A percentile compares a stretch with the other conserved stretches of the same genome.
These are phyloP conservation scores for Neosalanx taihuensis DNA, from an alignment of 2,797 vertebrate species.

Conservation along the genomic window DNA sequence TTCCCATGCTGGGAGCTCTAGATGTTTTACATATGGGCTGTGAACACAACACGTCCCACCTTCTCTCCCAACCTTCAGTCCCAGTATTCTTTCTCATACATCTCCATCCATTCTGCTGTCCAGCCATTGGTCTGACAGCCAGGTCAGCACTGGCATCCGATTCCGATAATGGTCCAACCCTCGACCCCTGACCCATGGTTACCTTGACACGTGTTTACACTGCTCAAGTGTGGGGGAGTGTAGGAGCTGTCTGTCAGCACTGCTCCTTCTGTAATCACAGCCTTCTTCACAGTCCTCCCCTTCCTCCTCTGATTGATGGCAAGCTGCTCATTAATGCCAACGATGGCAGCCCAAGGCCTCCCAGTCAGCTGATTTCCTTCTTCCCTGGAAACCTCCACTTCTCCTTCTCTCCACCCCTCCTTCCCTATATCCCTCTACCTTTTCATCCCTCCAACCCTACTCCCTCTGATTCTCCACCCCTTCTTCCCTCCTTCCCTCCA, in stretches of 20 bases:
- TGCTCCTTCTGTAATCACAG: slow-evolving; percentile 54
- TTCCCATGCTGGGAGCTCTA: neutral
- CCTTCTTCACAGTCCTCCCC: slow-evolving; percentile 70
- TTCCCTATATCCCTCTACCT: slow-evolving; percentile 3
- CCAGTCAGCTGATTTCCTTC: slow-evolving; percentile 32
- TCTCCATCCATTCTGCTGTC: slow-evolving; percentile 15
- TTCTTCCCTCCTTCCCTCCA: neutral
- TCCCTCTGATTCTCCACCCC: neutral
- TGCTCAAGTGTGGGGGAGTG: slow-evolving; percentile 36
- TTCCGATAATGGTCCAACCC: slow-evolving; percentile 32
- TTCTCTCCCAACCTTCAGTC: neutral
- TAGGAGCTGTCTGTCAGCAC: slow-evolving; percentile 28
- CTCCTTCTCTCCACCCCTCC: slow-evolving; percentile 21
- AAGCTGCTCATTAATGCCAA: slow-evolving; percentile 65
- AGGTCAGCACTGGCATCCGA: slow-evolving; percentile 26
- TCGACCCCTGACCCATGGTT: slow-evolving; percentile 52
- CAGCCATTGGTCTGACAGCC: slow-evolving; percentile 15
- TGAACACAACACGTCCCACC: neutral
- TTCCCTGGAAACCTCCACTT: slow-evolving; percentile 24
- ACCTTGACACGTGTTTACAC: slow-evolving; percentile 60
- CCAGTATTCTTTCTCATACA: neutral
- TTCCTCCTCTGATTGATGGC: slow-evolving; percentile 59
- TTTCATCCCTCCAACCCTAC: neutral
- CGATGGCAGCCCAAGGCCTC: slow-evolving; percentile 49
- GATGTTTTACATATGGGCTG: neutral